Conservation (phyloP, 2,888 invertebrate genomes). For the Mimumesa dahlbomi region DNA sequence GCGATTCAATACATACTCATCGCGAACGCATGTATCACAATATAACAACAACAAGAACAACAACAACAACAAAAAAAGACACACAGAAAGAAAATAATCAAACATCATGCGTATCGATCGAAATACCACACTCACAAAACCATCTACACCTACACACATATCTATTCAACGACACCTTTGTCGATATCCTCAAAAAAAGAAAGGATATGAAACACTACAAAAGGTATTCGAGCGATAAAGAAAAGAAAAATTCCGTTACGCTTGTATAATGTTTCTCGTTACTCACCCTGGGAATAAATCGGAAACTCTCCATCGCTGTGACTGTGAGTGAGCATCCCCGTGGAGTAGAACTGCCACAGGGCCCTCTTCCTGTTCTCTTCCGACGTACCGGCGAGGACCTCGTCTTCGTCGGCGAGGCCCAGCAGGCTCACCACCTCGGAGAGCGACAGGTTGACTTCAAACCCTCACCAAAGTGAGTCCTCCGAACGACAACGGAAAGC, state of each 20-base stretch:
- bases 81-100: too few species aligned
- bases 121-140: too few species aligned
- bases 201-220: neutral
- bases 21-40: too few species aligned
- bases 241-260: neutral
- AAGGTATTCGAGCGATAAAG: neutral
- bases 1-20: too few species aligned
- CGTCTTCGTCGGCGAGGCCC: conserved; percentile 72
- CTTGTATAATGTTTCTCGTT: neutral
- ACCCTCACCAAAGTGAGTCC: conserved; percentile 22
- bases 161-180: too few species aligned
- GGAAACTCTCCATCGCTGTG: conserved; percentile 93
- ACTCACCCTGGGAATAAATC: conserved; percentile 88
- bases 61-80: too few species aligned
- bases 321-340: conserved; percentile 89
- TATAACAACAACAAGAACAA: too few species aligned
- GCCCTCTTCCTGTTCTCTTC: conserved; percentile 69
- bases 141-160: too few species aligned
- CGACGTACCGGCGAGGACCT: conserved; percentile 68
- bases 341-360: conserved; percentile 73
- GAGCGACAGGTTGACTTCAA: conserved; percentile 68
- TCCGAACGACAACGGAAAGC: neutral
- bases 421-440: conserved; percentile 70
- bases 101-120: too few species aligned
- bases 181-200: neutral